phyloP scores from a whole-genome alignment of 1,140 invertebrate species.

The Caenorhabditis remanei region DNA sequence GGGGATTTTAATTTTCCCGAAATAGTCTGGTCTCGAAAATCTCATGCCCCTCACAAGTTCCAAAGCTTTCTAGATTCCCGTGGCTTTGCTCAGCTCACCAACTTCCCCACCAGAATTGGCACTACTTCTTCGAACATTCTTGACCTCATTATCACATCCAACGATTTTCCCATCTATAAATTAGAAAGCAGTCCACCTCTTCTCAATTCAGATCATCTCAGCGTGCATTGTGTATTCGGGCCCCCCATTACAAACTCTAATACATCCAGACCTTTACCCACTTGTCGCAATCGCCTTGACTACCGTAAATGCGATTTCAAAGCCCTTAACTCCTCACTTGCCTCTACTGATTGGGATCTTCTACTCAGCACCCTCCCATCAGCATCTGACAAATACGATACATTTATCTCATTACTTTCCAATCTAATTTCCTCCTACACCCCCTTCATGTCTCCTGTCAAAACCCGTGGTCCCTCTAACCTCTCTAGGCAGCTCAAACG shows the following conservation, averaged over 20 bases:
- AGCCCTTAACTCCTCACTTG: background rate
- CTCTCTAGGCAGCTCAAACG: background rate
- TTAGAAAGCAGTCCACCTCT: background rate
- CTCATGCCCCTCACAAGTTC: no score
- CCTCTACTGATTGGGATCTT: background rate
- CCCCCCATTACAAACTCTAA: background rate
- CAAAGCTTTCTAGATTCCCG: background rate
- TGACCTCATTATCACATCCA: background rate
- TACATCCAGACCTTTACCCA: background rate
- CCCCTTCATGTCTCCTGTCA: background rate
- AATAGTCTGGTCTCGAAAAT: no score
- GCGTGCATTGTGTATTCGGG: no score
- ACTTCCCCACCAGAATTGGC: background rate
- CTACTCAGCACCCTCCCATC: background rate
- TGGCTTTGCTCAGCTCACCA: background rate
- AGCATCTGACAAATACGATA: background rate
- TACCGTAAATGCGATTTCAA: background rate
- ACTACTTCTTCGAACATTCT: background rate
- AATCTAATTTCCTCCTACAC: background rate
- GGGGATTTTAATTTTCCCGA: no score
- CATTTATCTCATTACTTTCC: background rate
- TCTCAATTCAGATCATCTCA: background rate
- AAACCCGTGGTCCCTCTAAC: background rate
- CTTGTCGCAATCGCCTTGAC: background rate
- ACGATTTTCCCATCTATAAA: background rate